A percentile compares a stretch with the other conserved stretches of the same genome.
Evolutionary conservation across 2,888 invertebrate species (phyloP).

Genomic region (Pollenia amentaria): DNA sequence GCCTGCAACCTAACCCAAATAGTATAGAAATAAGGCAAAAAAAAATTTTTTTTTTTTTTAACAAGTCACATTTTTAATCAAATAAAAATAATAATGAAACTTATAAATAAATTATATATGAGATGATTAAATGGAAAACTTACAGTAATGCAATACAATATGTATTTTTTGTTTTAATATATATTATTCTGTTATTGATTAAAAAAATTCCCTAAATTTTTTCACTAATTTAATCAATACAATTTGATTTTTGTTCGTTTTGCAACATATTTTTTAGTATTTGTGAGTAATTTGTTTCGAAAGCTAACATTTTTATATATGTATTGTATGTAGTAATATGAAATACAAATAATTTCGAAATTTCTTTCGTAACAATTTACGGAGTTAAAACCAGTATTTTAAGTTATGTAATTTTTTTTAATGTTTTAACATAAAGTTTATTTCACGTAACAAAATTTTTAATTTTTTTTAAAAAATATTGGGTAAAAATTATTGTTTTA

Average conservation of each 20-base stretch:
- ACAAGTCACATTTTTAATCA: conserved; percentile 55
- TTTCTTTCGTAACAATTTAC: no score
- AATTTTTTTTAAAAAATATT: conserved; percentile 27
- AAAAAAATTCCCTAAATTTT: conserved; percentile 73
- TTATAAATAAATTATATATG: conserved; percentile 64
- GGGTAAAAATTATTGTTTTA: conserved; percentile 53
- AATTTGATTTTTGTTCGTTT: conserved; percentile 61
- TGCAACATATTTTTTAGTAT: conserved; percentile 35
- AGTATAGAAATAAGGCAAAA: not conserved
- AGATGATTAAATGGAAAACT: conserved; percentile 68
- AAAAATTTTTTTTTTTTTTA: conserved; percentile 28
- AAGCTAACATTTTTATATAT: not conserved
- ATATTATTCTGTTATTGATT: conserved; percentile 39
- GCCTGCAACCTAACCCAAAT: not conserved
- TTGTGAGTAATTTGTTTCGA: not conserved
- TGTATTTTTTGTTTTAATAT: conserved; percentile 54
- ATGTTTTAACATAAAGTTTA: conserved; percentile 49
- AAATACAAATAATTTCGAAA: no score
- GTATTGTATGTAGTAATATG: not conserved
- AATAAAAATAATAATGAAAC: conserved; percentile 65
- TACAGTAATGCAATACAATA: conserved; percentile 70
- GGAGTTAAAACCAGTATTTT: no score
- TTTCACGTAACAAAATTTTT: conserved; percentile 53
- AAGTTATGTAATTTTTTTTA: conserved; percentile 6
- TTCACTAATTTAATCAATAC: conserved; percentile 67